A percentile compares a stretch with the other conserved stretches of the same genome.
Evolutionary conservation across 2,797 vertebrate species (phyloP).

Genomic region (Rallus crepitans): DNA sequence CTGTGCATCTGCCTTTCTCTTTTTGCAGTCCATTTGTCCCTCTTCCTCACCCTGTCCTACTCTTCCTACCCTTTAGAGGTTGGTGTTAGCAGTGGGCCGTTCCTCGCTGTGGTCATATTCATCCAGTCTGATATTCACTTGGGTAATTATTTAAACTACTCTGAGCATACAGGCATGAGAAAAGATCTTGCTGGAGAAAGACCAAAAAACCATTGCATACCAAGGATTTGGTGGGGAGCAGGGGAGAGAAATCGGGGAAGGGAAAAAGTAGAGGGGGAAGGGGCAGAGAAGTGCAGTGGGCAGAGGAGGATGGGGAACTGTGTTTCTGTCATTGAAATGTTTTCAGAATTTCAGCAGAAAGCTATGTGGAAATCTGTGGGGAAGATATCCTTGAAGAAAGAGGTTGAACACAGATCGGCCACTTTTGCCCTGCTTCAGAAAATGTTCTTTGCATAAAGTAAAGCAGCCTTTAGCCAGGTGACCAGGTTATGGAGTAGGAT

Average conservation of each 20-base stretch:
- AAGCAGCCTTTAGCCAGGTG: not conserved
- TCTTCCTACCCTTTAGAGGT: not conserved
- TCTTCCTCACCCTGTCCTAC: not conserved
- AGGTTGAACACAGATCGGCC: not conserved
- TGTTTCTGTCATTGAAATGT: not conserved
- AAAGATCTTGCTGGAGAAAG: not conserved
- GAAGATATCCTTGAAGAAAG: not conserved
- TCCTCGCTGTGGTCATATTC: not conserved
- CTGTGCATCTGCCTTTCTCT: not conserved
- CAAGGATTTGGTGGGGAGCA: not conserved
- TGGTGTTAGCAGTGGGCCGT: not conserved
- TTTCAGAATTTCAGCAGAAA: not conserved
- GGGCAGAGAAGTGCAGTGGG: not conserved
- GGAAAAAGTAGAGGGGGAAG: not conserved
- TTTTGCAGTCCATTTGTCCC: not conserved
- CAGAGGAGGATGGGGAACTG: not conserved
- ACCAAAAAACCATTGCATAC: not conserved
- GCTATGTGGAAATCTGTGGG: not conserved
- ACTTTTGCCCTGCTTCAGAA: not conserved
- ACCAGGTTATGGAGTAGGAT: not conserved
- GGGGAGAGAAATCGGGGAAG: not conserved
- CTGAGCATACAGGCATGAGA: not conserved
- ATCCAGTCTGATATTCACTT: not conserved
- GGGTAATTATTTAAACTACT: not conserved
- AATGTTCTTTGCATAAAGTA: not conserved